phyloP scores from a whole-genome alignment of 2,113 vertebrate genomes.

The Laterallus jamaicensis region DNA sequence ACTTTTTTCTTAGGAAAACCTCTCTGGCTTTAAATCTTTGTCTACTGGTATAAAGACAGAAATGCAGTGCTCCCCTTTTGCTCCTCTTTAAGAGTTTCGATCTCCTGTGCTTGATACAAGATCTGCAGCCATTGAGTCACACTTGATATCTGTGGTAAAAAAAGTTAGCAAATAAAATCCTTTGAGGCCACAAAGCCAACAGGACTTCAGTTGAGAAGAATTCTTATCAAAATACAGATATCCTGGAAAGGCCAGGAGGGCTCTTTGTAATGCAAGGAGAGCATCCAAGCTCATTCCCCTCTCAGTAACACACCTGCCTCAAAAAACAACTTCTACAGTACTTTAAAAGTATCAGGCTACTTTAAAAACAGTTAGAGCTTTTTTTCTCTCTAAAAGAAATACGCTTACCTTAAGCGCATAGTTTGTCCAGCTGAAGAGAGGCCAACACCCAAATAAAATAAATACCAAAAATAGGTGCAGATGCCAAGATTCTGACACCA shows the following conservation, averaged over 20 bases:
- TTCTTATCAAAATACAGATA: neutral
- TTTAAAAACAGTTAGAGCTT: neutral
- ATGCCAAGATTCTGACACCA: neutral
- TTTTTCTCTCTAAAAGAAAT: neutral
- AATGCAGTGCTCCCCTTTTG: neutral
- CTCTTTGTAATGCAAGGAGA: neutral
- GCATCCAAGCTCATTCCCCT: neutral
- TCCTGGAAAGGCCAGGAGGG: neutral
- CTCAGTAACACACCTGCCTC: neutral
- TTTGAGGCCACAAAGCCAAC: neutral
- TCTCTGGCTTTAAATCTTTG: neutral
- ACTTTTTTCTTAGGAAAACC: neutral
- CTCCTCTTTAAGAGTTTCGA: neutral
- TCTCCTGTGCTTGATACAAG: neutral
- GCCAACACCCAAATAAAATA: neutral
- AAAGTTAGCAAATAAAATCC: neutral
- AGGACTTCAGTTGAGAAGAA: neutral
- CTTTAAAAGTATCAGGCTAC: neutral
- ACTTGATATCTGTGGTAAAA: neutral
- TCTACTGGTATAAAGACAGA: neutral
- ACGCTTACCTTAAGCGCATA: neutral
- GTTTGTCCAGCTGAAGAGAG: neutral
- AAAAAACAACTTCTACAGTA: neutral
- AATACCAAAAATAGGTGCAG: neutral
- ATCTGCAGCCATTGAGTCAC: neutral